phyloP scores from a whole-genome alignment of 2,113 vertebrate species.

The Scomber scombrus region DNA sequence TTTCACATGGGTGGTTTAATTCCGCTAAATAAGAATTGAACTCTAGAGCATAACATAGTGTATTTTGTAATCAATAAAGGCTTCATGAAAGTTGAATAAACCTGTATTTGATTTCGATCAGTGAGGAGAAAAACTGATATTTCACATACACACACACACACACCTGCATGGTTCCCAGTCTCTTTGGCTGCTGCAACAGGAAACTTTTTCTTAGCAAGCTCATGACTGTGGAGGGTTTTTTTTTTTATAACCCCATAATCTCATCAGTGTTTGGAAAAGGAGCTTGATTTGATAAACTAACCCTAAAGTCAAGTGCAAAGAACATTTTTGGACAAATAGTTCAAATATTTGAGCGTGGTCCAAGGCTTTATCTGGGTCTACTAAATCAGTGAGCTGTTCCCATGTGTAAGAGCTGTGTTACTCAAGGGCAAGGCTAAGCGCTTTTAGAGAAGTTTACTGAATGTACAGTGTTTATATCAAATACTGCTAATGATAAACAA shows the following conservation, averaged over 20 bases:
- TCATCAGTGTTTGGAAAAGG: constrained; percentile 65
- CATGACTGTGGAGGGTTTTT: constrained; percentile 57
- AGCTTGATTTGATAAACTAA: constrained; percentile 71
- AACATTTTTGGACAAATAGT: constrained; percentile 76
- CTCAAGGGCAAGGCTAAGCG: constrained; percentile 29
- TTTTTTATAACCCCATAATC: constrained; percentile 43
- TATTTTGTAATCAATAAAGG: constrained; percentile 32
- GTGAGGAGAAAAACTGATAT: constrained; percentile 44
- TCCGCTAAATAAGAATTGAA: not conserved
- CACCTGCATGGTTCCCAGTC: constrained; percentile 50
- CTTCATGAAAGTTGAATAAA: constrained; percentile 45
- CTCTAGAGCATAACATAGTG: not conserved
- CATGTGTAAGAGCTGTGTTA: constrained; percentile 51
- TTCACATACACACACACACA: constrained; percentile 35
- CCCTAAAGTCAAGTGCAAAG: constrained; percentile 66
- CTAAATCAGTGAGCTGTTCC: constrained; percentile 65
- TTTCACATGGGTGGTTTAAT: constrained; percentile 22
- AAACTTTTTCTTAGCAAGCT: constrained; percentile 50
- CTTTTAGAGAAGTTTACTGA: not conserved
- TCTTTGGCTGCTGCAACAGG: constrained; percentile 54
- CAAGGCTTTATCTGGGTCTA: constrained; percentile 74
- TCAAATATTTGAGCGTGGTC: constrained; percentile 76
- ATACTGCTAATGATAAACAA: not conserved
- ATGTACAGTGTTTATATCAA: not conserved
- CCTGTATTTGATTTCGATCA: constrained; percentile 27